phyloP scores from a whole-genome alignment of 1,140 invertebrate species.

The Armadillidium nasatum region DNA sequence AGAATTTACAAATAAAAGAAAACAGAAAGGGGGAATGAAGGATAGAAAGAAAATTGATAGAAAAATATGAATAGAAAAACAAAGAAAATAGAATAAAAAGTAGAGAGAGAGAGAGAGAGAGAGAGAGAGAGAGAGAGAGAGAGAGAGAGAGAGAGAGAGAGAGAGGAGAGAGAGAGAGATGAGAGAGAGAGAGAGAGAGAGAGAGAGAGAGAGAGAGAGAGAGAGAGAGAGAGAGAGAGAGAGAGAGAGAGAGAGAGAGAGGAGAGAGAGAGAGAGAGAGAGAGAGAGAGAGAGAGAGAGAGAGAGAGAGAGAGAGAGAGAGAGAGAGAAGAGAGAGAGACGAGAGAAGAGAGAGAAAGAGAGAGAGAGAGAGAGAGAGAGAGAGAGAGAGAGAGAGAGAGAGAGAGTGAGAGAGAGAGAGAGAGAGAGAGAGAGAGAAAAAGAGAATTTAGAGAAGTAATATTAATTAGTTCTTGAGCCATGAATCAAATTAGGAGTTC shows the following conservation, averaged over 20 bases:
- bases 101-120: background rate
- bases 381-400: slow-evolving; percentile 8
- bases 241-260: background rate
- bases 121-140: background rate
- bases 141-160: background rate
- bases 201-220: background rate
- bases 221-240: background rate
- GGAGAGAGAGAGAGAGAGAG: background rate
- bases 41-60: background rate
- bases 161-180: background rate
- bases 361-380: background rate
- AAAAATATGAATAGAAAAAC: background rate
- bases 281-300: background rate
- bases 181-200: background rate
- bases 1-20: too few species aligned
- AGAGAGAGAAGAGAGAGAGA: background rate
- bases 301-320: background rate
- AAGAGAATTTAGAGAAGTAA: background rate
- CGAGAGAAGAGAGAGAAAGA: too few species aligned
- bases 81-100: background rate
- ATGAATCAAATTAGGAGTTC: too few species aligned
- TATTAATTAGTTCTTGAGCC: too few species aligned
- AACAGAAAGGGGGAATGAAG: background rate
- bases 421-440: background rate
- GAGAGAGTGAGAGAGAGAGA: slow-evolving; percentile 1